Conservation (phyloP, 2,888 invertebrate species). For the Ochropleura leucogaster region DNA sequence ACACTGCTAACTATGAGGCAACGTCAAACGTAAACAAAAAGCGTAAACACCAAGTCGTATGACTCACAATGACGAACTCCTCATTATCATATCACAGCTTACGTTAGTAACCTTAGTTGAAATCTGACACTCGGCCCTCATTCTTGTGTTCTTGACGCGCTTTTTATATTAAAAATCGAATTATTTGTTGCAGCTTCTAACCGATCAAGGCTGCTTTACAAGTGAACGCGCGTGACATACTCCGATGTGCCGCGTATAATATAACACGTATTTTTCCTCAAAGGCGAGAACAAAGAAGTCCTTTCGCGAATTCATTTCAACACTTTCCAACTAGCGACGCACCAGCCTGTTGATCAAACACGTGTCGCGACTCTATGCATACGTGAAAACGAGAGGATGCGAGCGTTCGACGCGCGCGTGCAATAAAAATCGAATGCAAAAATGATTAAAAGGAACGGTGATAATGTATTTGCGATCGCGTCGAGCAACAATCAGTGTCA, state of each 20-base stretch:
- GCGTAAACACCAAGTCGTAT: constrained; percentile 86
- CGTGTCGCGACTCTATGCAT: constrained; percentile 80
- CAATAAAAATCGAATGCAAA: constrained; percentile 88
- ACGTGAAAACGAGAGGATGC: constrained; percentile 85
- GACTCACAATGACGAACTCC: constrained; percentile 89
- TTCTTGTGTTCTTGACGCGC: constrained; percentile 76
- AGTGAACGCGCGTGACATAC: constrained; percentile 82
- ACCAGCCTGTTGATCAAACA: constrained; percentile 88
- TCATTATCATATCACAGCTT: constrained; percentile 88
- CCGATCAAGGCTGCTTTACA: constrained; percentile 78
- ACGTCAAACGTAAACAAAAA: constrained; percentile 86
- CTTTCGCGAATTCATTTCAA: constrained; percentile 77
- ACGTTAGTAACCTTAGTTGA: constrained; percentile 84
- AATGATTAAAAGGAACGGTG: constrained; percentile 90
- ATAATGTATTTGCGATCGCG: constrained; percentile 90
- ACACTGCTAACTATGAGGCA: constrained; percentile 73
- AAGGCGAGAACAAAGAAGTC: constrained; percentile 86
- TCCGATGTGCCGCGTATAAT: constrained; percentile 74
- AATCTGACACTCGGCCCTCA: constrained; percentile 81
- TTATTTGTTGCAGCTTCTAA: constrained; percentile 72
- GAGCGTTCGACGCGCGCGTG: constrained; percentile 83
- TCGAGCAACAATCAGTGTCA: constrained; percentile 89
- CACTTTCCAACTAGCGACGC: constrained; percentile 77
- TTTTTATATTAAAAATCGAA: constrained; percentile 66
- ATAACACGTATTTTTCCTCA: constrained; percentile 83